A percentile compares a stretch with the other conserved stretches of the same genome.
These are phyloP conservation scores for Argya squamiceps DNA, from an alignment of 2,797 vertebrate species.

Conservation along the genomic window DNA sequence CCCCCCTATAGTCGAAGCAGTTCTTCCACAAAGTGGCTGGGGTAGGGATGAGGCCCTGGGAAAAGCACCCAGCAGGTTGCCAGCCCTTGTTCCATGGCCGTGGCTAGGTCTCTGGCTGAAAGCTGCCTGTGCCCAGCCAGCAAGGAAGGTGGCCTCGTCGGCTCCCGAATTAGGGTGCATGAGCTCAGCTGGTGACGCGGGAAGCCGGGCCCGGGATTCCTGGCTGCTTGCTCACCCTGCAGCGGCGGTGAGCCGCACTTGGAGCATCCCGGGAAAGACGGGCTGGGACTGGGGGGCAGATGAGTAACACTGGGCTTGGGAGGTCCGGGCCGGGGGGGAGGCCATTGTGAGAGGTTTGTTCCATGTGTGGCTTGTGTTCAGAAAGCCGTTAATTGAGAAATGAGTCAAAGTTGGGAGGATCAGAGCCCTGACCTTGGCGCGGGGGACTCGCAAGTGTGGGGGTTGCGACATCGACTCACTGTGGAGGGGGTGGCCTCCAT, in stretches of 20 bases:
- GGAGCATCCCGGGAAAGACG: background rate
- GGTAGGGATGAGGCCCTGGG: background rate
- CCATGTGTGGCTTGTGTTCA: background rate
- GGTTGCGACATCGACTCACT: accelerated
- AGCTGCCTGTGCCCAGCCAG: background rate
- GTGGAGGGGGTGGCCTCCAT: background rate
- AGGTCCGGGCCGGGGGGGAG: background rate
- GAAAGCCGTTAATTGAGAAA: constrained; percentile 40
- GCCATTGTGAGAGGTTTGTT: constrained; percentile 16
- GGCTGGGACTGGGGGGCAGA: background rate
- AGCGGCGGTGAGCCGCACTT: background rate
- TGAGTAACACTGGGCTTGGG: background rate
- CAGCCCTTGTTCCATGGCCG: background rate
- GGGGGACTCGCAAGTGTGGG: background rate
- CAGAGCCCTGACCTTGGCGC: background rate
- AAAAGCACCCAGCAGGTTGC: background rate
- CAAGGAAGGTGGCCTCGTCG: background rate
- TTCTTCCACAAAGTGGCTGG: background rate
- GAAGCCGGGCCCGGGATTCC: background rate
- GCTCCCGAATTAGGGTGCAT: background rate
- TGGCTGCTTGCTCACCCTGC: constrained; percentile 27
- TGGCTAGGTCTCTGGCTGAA: background rate
- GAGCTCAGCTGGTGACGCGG: background rate
- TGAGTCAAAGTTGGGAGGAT: constrained; percentile 49
- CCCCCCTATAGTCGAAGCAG: background rate